Evolutionary conservation across 2,113 vertebrate genomes (phyloP).

Genomic region (Megaptera novaeangliae): DNA sequence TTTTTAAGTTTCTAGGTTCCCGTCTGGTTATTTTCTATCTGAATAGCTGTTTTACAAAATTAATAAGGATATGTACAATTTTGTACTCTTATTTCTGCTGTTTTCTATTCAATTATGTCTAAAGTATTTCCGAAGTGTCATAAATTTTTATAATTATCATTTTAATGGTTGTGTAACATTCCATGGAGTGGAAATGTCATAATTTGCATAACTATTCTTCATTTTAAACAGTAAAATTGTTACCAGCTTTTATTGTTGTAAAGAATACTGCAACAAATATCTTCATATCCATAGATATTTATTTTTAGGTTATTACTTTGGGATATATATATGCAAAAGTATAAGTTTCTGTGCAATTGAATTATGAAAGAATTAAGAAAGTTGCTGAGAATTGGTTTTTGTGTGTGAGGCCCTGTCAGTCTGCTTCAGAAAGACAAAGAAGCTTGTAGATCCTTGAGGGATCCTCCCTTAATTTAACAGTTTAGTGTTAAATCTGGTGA

Average conservation of each 20-base stretch:
- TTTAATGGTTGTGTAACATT: slow-evolving; percentile 40
- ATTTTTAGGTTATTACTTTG: slow-evolving; percentile 26
- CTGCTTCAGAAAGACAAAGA: background rate
- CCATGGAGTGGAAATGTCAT: background rate
- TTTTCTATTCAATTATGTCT: background rate
- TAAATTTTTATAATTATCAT: slow-evolving; percentile 20
- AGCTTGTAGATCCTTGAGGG: background rate
- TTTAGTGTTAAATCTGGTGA: background rate
- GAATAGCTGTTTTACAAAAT: slow-evolving; percentile 2
- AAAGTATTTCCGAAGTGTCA: background rate
- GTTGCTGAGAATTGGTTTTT: background rate
- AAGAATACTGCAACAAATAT: background rate
- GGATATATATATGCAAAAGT: background rate
- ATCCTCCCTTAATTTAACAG: background rate
- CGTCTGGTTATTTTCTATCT: background rate
- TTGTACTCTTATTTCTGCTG: background rate
- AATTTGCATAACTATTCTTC: slow-evolving; percentile 9
- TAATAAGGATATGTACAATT: background rate
- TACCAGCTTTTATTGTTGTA: background rate
- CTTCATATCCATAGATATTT: slow-evolving; percentile 37
- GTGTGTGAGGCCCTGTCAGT: background rate
- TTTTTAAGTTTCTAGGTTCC: background rate
- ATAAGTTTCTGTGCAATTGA: background rate
- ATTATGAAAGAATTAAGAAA: background rate
- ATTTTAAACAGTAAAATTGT: slow-evolving; percentile 36